Evolutionary conservation across 2,888 invertebrate genomes (phyloP).

Genomic region (Pristionchus entomophagus): DNA sequence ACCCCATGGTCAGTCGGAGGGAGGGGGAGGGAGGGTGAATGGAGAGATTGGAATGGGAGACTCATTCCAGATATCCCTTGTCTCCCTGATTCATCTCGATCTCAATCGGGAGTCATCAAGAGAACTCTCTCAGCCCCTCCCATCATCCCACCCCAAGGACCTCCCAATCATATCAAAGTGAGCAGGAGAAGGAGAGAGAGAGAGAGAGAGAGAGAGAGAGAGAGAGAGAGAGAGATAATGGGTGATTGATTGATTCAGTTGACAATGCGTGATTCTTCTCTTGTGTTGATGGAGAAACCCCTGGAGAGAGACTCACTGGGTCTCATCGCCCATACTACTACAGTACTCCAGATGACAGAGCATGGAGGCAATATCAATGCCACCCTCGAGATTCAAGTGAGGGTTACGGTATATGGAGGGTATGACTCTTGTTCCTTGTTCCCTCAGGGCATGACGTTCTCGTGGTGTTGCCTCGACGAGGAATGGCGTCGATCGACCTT

Average conservation of each 20-base stretch:
- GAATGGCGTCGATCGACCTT: constrained; percentile 60
- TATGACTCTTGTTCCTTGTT: not conserved
- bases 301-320: constrained; percentile 92
- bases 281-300: constrained; percentile 93
- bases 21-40: too few species aligned
- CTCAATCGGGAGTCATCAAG: not conserved
- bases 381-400: constrained; percentile 68
- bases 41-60: too few species aligned
- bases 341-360: constrained; percentile 70
- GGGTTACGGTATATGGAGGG: not conserved
- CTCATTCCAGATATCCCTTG: not conserved
- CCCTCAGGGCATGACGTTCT: constrained; percentile 51
- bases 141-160: constrained; percentile 24
- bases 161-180: constrained; percentile 46
- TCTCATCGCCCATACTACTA: constrained; percentile 82
- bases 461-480: constrained; percentile 72
- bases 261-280: constrained; percentile 89
- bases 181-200: not conserved
- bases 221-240: too few species aligned
- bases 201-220: too few species aligned
- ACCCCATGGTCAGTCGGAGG: constrained; percentile 41
- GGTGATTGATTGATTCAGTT: not conserved
- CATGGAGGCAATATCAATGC: constrained; percentile 61
- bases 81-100: constrained; percentile 16
- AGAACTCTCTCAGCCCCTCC: not conserved